phyloP scores from a whole-genome alignment of 2,888 invertebrate genomes.

The Listrodromus nycthemerus region DNA sequence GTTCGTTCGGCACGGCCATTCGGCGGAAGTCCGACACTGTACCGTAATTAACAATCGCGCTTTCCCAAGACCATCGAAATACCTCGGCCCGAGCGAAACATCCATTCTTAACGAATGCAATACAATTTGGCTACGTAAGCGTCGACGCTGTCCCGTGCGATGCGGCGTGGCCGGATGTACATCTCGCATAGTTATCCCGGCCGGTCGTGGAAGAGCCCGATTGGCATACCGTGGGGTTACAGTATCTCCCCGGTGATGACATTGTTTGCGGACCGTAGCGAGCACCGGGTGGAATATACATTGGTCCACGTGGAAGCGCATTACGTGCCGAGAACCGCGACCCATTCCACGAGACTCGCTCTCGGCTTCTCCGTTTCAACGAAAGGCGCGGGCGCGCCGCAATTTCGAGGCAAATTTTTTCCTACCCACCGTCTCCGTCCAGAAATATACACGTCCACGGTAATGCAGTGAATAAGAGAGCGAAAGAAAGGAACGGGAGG shows the following conservation, averaged over 20 bases:
- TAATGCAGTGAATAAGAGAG: slow-evolving; percentile 24
- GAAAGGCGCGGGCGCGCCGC: slow-evolving; percentile 30
- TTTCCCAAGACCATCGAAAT: neutral
- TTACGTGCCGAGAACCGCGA: slow-evolving; percentile 17
- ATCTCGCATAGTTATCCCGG: slow-evolving; percentile 15
- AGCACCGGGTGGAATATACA: slow-evolving; percentile 12
- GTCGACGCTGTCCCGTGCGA: neutral
- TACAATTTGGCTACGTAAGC: slow-evolving; percentile 4
- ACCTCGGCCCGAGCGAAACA: neutral
- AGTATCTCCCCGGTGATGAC: slow-evolving; percentile 36
- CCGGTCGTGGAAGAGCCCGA: slow-evolving; percentile 28
- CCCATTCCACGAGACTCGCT: slow-evolving; percentile 1
- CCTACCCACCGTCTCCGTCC: slow-evolving; percentile 29
- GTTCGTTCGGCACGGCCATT: neutral
- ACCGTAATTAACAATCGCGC: neutral
- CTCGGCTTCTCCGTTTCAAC: slow-evolving; percentile 41
- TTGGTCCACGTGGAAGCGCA: slow-evolving; percentile 14
- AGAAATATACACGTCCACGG: neutral
- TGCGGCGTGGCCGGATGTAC: slow-evolving; percentile 10
- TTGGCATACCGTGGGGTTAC: slow-evolving; percentile 40
- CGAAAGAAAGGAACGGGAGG: neutral
- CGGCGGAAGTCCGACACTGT: neutral
- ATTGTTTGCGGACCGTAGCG: slow-evolving; percentile 45
- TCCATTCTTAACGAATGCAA: slow-evolving; percentile 2
- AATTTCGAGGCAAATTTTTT: slow-evolving; percentile 57